phyloP scores from a whole-genome alignment of 1,140 invertebrate genomes.

The Hermatobates lingyangjiaoensis region DNA sequence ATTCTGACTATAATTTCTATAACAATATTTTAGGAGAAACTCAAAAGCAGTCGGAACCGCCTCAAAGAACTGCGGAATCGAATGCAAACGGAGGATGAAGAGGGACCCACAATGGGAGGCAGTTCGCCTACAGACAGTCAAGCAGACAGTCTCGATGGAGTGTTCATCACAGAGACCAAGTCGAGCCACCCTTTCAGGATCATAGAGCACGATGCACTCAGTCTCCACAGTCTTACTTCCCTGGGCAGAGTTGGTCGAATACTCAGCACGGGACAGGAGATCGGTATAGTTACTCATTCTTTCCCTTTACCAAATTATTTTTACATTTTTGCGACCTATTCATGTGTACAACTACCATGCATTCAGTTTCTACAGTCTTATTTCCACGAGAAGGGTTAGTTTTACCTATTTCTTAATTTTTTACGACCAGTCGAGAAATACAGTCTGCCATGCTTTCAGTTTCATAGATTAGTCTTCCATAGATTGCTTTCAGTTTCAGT shows the following conservation, averaged over 20 bases:
- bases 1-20: too few species aligned
- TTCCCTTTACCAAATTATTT: background rate
- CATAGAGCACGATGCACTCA: slow-evolving; percentile 68
- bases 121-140: slow-evolving; percentile 59
- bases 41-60: slow-evolving; percentile 33
- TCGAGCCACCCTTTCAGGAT: slow-evolving; percentile 58
- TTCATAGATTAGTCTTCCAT: too few species aligned
- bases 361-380: slow-evolving; percentile 67
- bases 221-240: slow-evolving; percentile 69
- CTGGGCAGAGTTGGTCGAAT: slow-evolving; percentile 58
- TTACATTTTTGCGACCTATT: background rate
- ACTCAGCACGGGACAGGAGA: slow-evolving; percentile 26
- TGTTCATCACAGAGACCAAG: slow-evolving; percentile 32
- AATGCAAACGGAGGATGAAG: slow-evolving; percentile 68
- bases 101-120: slow-evolving; percentile 34
- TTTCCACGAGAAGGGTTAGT: slow-evolving; percentile 60
- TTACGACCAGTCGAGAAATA: too few species aligned
- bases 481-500: too few species aligned
- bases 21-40: too few species aligned
- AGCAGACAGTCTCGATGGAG: slow-evolving; percentile 44
- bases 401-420: too few species aligned
- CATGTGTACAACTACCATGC: too few species aligned
- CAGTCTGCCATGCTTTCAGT: too few species aligned
- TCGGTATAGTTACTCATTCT: background rate
- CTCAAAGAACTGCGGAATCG: slow-evolving; percentile 64